These are phyloP conservation scores for Hyla sarda DNA, from an alignment of 2,113 vertebrate species.

Conservation along the genomic window DNA sequence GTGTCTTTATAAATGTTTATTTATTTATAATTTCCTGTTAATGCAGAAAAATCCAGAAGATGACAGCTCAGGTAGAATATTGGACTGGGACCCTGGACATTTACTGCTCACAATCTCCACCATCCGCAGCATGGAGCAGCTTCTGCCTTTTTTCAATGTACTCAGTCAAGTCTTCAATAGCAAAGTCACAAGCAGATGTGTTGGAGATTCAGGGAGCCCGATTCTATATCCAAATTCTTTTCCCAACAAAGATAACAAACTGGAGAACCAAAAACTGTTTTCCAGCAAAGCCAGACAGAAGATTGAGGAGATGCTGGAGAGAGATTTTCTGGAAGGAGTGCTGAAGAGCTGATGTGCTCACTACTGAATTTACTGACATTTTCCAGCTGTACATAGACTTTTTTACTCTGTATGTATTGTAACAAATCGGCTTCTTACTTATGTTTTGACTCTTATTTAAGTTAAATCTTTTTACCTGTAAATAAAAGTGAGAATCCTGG, in stretches of 20 bases:
- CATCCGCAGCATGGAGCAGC: constrained; percentile 95
- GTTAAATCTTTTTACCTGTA: constrained; percentile 91
- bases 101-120: constrained; percentile 89
- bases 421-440: constrained; percentile 77
- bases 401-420: constrained; percentile 83
- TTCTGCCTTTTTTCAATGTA: constrained; percentile 94
- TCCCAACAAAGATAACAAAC: constrained; percentile 86
- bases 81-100: constrained; percentile 93
- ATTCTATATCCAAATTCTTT: constrained; percentile 77
- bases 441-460: constrained; percentile 83
- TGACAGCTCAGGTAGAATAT: constrained; percentile 82
- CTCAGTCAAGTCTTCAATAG: constrained; percentile 97
- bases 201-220: constrained; percentile 79
- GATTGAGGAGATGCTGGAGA: constrained; percentile 98
- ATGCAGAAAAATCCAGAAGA: constrained; percentile 95
- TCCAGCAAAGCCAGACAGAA: constrained; percentile 93
- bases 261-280: constrained; percentile 93
- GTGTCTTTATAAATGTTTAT: too few species aligned
- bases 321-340: constrained; percentile 95
- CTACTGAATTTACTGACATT: constrained; percentile 68
- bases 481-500: constrained; percentile 84
- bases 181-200: constrained; percentile 88
- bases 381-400: constrained; percentile 77
- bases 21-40: too few species aligned
- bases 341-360: constrained; percentile 86